Percentiles rank a stretch among this genome's conserved stretches.
These are phyloP conservation scores for Tenthredo amoena DNA, from an alignment of 2,888 invertebrate species.

Conservation along the genomic window DNA sequence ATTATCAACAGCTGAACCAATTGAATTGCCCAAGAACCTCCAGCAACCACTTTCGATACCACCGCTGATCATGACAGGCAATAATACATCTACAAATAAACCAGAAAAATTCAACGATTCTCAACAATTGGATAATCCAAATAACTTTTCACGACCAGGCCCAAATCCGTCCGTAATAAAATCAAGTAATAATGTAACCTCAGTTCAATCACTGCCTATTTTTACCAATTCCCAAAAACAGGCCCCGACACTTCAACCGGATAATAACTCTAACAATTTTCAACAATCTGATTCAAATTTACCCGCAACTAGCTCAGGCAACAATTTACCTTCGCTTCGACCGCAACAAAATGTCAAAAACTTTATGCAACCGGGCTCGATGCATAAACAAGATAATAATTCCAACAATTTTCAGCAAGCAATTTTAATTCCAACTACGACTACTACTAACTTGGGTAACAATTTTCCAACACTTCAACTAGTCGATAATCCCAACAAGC, in stretches of 20 bases:
- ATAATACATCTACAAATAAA: background rate
- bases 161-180: background rate
- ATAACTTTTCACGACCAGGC: background rate
- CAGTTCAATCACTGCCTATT: background rate
- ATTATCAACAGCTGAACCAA: background rate
- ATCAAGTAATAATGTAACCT: background rate
- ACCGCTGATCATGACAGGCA: background rate
- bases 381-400: background rate
- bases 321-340: background rate
- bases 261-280: background rate
- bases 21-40: background rate
- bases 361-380: background rate
- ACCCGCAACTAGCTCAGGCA: background rate
- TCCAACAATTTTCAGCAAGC: background rate
- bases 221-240: background rate
- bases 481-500: background rate
- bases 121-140: background rate
- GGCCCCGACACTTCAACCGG: background rate
- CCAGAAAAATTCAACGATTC: background rate
- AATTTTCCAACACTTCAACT: background rate
- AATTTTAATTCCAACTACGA: background rate
- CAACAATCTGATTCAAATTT: background rate
- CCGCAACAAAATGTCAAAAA: background rate
- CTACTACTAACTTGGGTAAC: background rate
- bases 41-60: constrained; percentile 5